phyloP scores from a whole-genome alignment of 2,888 invertebrate genomes.

The Steinernema scapterisci region DNA sequence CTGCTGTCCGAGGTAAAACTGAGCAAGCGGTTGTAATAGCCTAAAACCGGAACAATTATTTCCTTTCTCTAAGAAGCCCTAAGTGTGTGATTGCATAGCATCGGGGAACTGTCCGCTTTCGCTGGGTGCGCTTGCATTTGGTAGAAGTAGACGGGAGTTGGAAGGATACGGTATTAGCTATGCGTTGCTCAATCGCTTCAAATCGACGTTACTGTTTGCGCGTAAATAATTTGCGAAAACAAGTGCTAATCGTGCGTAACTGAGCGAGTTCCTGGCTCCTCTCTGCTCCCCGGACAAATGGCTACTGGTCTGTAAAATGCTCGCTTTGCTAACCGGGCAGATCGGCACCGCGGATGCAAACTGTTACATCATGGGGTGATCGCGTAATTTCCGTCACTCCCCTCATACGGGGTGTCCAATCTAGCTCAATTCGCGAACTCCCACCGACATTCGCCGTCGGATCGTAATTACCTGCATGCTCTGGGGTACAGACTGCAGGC shows the following conservation, averaged over 20 bases:
- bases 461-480: not conserved
- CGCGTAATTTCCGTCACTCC: not conserved
- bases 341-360: not conserved
- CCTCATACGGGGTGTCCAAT: not conserved
- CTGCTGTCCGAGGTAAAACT: not conserved
- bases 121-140: not conserved
- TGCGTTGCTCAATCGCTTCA: not conserved
- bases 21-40: conserved; percentile 4
- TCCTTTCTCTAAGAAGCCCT: conserved; percentile 17
- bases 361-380: conserved; percentile 2
- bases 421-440: not conserved
- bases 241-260: not conserved
- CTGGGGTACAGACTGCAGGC: not conserved
- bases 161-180: not conserved
- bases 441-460: not conserved
- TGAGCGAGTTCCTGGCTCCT: too few relatives aligned
- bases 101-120: too few relatives aligned
- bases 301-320: too few relatives aligned
- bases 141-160: too few relatives aligned
- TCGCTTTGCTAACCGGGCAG: too few relatives aligned
- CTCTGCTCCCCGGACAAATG: too few relatives aligned
- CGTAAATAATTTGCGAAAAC: conserved; percentile 21
- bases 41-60: conserved; percentile 29
- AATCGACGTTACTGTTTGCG: not conserved
- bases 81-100: not conserved